These are phyloP conservation scores for Paratrypauchen microcephalus DNA, from an alignment of 2,797 vertebrate genomes.

Conservation along the genomic window DNA sequence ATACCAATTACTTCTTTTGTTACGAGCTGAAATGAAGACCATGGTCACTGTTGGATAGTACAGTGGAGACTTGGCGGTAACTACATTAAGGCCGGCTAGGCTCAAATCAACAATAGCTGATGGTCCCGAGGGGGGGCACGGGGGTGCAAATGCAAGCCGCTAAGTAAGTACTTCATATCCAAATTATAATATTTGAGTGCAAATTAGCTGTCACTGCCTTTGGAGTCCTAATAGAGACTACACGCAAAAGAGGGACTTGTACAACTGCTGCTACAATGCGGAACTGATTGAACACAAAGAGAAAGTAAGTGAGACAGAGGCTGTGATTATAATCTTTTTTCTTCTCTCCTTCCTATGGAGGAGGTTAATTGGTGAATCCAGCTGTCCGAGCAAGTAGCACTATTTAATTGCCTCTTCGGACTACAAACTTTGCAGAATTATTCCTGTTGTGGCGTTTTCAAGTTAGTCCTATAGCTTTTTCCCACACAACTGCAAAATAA, in stretches of 20 bases:
- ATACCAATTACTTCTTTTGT: conserved; percentile 21
- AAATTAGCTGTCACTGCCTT: conserved; percentile 61
- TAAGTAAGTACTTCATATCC: conserved; percentile 45
- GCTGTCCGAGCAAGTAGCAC: conserved; percentile 55
- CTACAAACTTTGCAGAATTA: conserved; percentile 57
- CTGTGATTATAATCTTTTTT: conserved; percentile 48
- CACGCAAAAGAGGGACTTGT: conserved; percentile 38
- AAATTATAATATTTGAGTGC: conserved; percentile 50
- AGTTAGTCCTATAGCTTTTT: conserved; percentile 14
- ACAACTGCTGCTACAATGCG: conserved; percentile 37
- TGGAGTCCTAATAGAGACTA: conserved; percentile 34
- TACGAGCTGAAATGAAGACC: conserved; percentile 25
- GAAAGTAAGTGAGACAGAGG: conserved; percentile 23
- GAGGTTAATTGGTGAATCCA: conserved; percentile 70
- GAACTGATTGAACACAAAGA: conserved; percentile 50
- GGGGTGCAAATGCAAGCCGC: conserved; percentile 20
- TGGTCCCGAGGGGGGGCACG: conserved; percentile 31
- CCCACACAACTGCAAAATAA: background rate
- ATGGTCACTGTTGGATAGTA: background rate
- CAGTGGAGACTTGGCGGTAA: conserved; percentile 20
- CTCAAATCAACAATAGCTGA: conserved; percentile 21
- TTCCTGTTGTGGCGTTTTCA: conserved; percentile 26
- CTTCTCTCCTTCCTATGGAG: conserved; percentile 28
- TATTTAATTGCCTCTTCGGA: conserved; percentile 65
- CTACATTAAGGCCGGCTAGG: conserved; percentile 10